Evolutionary conservation across 2,888 invertebrate species (phyloP), one percentile per base, ranked within the genome.

Genomic region (Cantharis lateralis): DNA sequence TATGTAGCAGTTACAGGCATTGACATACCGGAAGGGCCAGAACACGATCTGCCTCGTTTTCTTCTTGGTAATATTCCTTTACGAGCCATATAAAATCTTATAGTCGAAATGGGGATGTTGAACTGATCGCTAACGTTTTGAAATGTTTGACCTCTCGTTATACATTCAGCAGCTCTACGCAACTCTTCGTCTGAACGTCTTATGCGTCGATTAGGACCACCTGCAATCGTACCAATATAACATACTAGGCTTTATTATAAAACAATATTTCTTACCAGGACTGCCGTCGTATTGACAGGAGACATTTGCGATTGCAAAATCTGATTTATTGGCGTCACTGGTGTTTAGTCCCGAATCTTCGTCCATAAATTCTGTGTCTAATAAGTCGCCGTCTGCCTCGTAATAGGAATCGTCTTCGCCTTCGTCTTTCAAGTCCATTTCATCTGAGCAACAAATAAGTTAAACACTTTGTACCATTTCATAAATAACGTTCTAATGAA

Each of bases 51-150:
- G 0, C 95, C 95, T 13, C 95, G 91, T 83, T 95, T 93, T 80
- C 96, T 92, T 82, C 92, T 91, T 63, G 95, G 95, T 79, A 96
- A 87, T 72, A 95, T 95, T 2, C 95, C 95, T 86, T 95, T 95
- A 79, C 96, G 91, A 15, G 95, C 95, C 96, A 96, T 96, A 88
- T 95, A 96, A 88, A 95, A 95, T 70, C 95, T 91, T 87, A 96
- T 95, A 62, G 95, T 96, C 28, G 95, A 95, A 81, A 96, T 95
- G 77, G 96, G 96, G 88, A 96, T 95, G 87, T 95, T 95, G 88
- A 95, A 96, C 90, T 94, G 94, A 84, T 95, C 95, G 76, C 95
- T 95, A 28, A 95, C 95, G 1, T 94, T 95, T 88, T 95, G 95
- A 90, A 95, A 96, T 83, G 96, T 96, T 89, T 94, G 94, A 0